These are phyloP conservation scores for Rhaphigaster nebulosa DNA, from an alignment of 2,888 invertebrate genomes.

Conservation along the genomic window DNA sequence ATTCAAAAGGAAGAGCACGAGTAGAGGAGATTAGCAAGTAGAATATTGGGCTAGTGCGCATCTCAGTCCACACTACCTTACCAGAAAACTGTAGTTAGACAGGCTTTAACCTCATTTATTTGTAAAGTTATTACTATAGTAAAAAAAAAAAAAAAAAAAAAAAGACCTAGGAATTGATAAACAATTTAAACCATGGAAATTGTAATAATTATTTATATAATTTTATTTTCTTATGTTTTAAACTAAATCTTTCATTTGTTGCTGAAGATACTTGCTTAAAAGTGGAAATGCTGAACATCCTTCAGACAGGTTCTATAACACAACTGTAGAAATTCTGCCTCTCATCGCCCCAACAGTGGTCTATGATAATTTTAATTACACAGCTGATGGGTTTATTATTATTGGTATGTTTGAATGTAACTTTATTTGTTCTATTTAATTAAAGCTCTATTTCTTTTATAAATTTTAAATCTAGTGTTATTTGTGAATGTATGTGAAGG, in stretches of 20 bases:
- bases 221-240: neutral
- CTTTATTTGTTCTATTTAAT: neutral
- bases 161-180: no score
- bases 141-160: no score
- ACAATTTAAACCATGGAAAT: no score
- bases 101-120: no score
- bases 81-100: no score
- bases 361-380: slow-evolving; percentile 71
- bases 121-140: no score
- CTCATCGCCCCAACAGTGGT: slow-evolving; percentile 60
- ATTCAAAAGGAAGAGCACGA: no score
- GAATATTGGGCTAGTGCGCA: no score
- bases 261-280: slow-evolving; percentile 82
- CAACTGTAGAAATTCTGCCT: slow-evolving; percentile 82
- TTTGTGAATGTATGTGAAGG: no score
- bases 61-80: no score
- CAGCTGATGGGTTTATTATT: slow-evolving; percentile 78
- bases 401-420: slow-evolving; percentile 73
- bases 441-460: neutral
- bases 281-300: slow-evolving; percentile 93
- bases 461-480: neutral
- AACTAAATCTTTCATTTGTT: slow-evolving; percentile 55
- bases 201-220: no score
- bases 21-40: no score
- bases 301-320: slow-evolving; percentile 88